Base-by-base conservation (phyloP, 2,888 invertebrate species). In the Eurois occulta region DNA sequence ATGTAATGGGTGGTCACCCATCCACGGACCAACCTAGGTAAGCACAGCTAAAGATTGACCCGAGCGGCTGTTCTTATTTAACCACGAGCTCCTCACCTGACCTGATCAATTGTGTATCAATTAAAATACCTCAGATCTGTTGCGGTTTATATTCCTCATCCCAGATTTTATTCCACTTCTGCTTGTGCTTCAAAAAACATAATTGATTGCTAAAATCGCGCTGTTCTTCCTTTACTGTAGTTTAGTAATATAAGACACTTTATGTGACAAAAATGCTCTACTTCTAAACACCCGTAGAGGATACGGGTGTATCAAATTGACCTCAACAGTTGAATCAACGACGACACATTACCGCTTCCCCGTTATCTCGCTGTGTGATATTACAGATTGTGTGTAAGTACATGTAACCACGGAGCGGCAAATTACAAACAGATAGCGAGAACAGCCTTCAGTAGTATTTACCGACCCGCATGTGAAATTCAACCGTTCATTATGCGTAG, bases 381-480 rank as follows among this genome's bases (percentile, higher is more conserved):
- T 48, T 75, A 35, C 24, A 62, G 58, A 70, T 74, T 66, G 52
- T 68, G 16, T 41, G 41, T 41, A 58, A 52, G 66, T 75, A 65
- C 55, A 78, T 70, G 79, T 87, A 84, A 84, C 88, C 80, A 87
- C 68, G 13, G 35, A 21, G 68, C 24, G 60, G 77, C 77, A 87
- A 84, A 79, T 84, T 79, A 78, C 87, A 86, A 87, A 85, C 83
- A 80, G 79, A 87, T 78, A 85, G 80, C 55, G 67, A 41, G 74
- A 80, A 75, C 66, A 80, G 83, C 74, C 75, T 78, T 81, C 64
- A 78, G 72, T 77, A 41, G 76, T 91, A 81, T 90, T 91, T 90
- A 85, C 89, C 74, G 52, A 73, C 91, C 91, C 90, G 90, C 89
- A 92, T 92, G 86, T 86, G 90, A 90, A 87, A 91, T 91, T 90